These are phyloP conservation scores for Lepidurus arcticus DNA, from an alignment of 1,140 invertebrate genomes.

Conservation along the genomic window DNA sequence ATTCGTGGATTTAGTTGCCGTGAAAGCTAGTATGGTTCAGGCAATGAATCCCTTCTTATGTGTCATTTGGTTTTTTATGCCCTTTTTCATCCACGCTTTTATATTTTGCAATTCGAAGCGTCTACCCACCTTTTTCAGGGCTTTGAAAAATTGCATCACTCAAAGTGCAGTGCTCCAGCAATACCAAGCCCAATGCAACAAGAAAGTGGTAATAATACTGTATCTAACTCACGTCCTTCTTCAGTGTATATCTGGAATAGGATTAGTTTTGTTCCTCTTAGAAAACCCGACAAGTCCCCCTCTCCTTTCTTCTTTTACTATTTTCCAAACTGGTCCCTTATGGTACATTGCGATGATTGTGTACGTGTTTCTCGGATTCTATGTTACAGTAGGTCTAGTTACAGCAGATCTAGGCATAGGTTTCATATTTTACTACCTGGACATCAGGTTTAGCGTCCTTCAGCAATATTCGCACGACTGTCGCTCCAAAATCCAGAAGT, in stretches of 20 bases:
- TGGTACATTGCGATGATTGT: not conserved
- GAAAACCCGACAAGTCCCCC: not conserved
- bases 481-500: too few relatives aligned
- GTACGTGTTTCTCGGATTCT: not conserved
- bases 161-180: not conserved
- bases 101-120: not conserved
- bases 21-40: not conserved
- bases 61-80: not conserved
- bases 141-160: not conserved
- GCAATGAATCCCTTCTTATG: not conserved
- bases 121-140: not conserved
- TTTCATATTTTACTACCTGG: not conserved
- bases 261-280: not conserved
- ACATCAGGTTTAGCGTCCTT: not conserved
- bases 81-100: not conserved
- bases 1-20: not conserved
- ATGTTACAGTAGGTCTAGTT: not conserved
- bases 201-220: not conserved
- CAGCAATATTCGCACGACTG: not conserved
- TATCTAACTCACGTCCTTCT: not conserved
- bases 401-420: not conserved
- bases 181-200: not conserved
- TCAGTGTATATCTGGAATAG: not conserved
- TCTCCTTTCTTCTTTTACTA: not conserved
- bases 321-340: not conserved